Conservation (phyloP, 2,888 invertebrate species). For the Junonia oenone region DNA sequence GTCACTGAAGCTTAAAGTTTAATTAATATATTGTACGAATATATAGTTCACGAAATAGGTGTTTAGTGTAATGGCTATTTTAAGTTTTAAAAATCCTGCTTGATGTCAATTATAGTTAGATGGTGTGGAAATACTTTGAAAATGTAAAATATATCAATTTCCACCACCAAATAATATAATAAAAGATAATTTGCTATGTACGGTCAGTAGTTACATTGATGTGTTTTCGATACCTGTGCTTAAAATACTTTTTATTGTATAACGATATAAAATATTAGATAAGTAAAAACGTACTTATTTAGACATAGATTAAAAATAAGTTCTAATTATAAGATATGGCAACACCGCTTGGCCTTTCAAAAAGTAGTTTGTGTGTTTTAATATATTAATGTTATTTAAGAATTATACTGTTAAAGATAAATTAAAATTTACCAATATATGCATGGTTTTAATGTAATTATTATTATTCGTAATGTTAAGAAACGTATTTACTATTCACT, state of each 20-base stretch:
- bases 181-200: conserved; percentile 37
- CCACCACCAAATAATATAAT: conserved; percentile 30
- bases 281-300: conserved; percentile 53
- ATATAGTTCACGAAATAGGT: conserved; percentile 10
- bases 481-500: conserved; percentile 61
- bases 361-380: conserved; percentile 63
- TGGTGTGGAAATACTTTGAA: conserved; percentile 46
- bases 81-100: conserved; percentile 52
- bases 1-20: conserved; percentile 13
- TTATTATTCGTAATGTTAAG: conserved; percentile 39
- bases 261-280: conserved; percentile 36
- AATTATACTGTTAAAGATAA: conserved; percentile 36
- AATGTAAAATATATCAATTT: conserved; percentile 50
- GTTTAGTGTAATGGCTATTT: conserved; percentile 16
- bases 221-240: conserved; percentile 19
- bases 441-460: conserved; percentile 35
- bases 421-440: conserved; percentile 36
- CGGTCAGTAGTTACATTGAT: conserved; percentile 33
- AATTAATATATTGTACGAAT: neutral
- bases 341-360: conserved; percentile 80
- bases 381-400: conserved; percentile 52
- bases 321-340: conserved; percentile 56
- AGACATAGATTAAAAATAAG: conserved; percentile 21
- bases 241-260: conserved; percentile 22
- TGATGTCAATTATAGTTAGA: conserved; percentile 75